Base-by-base conservation (phyloP, 2,797 vertebrate genomes). In the Rhinophrynus dorsalis region DNA sequence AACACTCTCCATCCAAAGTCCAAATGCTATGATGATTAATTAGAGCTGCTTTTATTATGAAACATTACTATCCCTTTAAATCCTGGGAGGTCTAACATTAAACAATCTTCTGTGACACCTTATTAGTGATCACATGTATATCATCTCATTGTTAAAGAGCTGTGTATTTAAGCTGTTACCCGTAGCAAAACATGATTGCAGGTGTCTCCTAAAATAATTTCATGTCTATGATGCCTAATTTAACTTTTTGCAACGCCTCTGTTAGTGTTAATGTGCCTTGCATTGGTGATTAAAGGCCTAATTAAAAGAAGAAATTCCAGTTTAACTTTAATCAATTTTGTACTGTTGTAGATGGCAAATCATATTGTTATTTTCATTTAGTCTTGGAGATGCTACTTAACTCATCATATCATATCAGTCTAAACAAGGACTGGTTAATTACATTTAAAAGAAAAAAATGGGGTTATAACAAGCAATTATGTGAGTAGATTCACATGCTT, bases 131-230 rank as follows among this genome's bases (percentile, higher is more conserved):
- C 37, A 26, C 18, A 38, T 65, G 18, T 56, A 42, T 42, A 27
- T 26, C n/a, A 47, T 63, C 18, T 17, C 6, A 42, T 52, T 59
- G 70, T 85, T 84, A 82, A 85, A 85, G 84, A 84, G 81, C 83
- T 85, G 86, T 88, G 88, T 74, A 80, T 62, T 48, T 82, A 81
- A 88, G 80, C 82, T 82, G 80, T 80, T 84, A 70, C 76, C 80
- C 78, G 85, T 79, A 83, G 83, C 85, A 88, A 87, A 90, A 84
- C 0, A 73, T 83, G 81, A 88, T 86, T 87, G 85, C 82, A 82
- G 85, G 75, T 83, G 85, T 87, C 84, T 88, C 83, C 81, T 47
- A 24, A 42, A 66, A 67, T 21, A 20, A 45, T 52, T 72, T 44
- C 12, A 59, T 38, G 47, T 52, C 27, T 72, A 58, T 51, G 45